phyloP scores from a whole-genome alignment of 1,140 invertebrate species.

The Thaumatotibia leucotreta region DNA sequence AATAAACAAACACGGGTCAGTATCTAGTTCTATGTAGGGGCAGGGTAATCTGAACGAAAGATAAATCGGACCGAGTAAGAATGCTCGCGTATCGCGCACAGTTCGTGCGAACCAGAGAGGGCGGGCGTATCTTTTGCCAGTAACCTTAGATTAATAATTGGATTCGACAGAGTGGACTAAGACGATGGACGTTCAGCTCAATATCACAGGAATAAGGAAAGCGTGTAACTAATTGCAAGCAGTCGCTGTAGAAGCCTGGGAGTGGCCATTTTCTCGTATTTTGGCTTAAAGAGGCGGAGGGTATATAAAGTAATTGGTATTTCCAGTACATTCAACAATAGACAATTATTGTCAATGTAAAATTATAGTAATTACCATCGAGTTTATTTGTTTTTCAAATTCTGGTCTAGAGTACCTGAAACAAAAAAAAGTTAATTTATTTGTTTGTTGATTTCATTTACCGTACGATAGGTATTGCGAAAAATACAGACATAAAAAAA shows the following conservation, averaged over 20 bases:
- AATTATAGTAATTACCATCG: no score
- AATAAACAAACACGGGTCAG: slow-evolving; percentile 7
- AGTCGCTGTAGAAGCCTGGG: neutral
- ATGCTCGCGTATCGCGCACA: slow-evolving; percentile 48
- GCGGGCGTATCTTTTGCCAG: slow-evolving; percentile 35
- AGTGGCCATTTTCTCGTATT: no score
- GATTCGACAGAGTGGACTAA: neutral
- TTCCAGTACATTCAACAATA: no score
- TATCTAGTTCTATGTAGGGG: slow-evolving; percentile 4
- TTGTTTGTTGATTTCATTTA: no score
- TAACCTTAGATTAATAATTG: slow-evolving; percentile 6
- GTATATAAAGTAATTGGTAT: no score
- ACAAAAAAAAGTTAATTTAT: neutral
- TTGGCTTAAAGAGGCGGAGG: no score
- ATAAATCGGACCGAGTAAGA: slow-evolving; percentile 23
- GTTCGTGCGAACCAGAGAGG: slow-evolving; percentile 55
- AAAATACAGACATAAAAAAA: no score
- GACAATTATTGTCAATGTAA: no score
- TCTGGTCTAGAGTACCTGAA: neutral
- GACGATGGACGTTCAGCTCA: neutral
- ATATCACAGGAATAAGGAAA: no score
- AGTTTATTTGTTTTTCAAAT: no score
- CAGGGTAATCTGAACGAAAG: slow-evolving; percentile 8
- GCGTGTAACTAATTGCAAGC: no score
- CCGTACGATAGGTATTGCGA: no score